Evolutionary conservation across 2,888 invertebrate genomes (phyloP), one percentile per base, ranked within the genome.

Genomic region (Exocentrus adspersus): DNA sequence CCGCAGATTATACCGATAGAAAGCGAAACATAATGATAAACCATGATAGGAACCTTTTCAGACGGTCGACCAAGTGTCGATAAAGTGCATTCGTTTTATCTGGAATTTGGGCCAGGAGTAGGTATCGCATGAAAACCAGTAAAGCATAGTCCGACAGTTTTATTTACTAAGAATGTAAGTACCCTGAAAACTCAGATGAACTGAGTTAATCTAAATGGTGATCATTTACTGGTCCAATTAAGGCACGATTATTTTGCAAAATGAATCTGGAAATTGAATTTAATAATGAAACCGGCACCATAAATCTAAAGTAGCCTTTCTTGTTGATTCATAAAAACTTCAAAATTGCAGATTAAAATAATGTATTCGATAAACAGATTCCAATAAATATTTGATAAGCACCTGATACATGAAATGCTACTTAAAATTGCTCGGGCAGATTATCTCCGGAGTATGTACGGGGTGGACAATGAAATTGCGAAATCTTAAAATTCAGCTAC

Each of bases 361-460:
- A 79, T 79, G 79, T 78, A 79, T 77, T 75, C 78, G 81, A 81
- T 80, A 81, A 81, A 77, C 74, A 78, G 80, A 81, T 81, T 77
- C 79, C 80, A 81, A 81, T 81, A 81, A 81, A 81, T 81, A 81
- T 80, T 79, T 80, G 81, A 81, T 81, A 81, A 81, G 78, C 74
- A 72, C 74, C 74, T 74, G 78, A 80, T 81, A 81, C 81, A 81
- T 76, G 81, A 79, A 81, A 81, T 75, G 80, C 80, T 81, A 81
- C 81, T 81, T 81, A 80, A 81, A 81, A 79, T 80, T 79, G 74
- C 78, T 78, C 75, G 63, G 73, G 71, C 68, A 72, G 75, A 76
- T 76, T 77, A 76, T 75, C 74, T 63, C 58, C 54, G 68, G 67
- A 64, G 57, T 60, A 57, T 58, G 51, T 64, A 57, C 60, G 30